phyloP scores from a whole-genome alignment of 2,797 vertebrate genomes.

The Squalus acanthias region DNA sequence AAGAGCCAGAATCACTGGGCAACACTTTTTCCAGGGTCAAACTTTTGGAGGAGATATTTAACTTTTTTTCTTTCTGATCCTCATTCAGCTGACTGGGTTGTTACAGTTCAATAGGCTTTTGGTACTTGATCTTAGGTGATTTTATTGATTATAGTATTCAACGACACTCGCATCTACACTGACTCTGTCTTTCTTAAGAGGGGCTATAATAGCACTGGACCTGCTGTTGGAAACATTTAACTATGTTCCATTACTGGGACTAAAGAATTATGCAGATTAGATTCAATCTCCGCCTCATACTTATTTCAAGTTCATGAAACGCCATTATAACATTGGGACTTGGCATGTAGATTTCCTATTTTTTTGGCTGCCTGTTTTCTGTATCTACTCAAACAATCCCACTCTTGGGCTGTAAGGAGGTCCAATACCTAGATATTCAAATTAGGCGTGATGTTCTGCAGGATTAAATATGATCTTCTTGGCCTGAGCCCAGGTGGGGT shows the following conservation, averaged over 20 bases:
- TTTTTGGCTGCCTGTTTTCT: neutral
- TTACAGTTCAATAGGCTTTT: neutral
- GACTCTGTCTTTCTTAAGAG: neutral
- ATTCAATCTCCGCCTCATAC: neutral
- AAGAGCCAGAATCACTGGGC: neutral
- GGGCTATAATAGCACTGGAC: neutral
- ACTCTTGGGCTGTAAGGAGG: neutral
- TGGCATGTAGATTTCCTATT: neutral
- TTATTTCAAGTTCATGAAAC: neutral
- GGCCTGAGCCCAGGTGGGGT: neutral
- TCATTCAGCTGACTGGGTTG: neutral
- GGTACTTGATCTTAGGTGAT: neutral
- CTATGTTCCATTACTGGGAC: neutral
- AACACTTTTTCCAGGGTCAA: neutral
- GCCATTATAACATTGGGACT: neutral
- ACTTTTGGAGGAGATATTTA: neutral
- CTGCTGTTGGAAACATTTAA: neutral
- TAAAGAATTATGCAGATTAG: neutral
- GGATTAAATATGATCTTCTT: neutral
- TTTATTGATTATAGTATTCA: neutral
- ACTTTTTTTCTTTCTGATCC: neutral
- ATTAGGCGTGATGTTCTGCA: neutral
- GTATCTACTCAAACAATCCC: neutral
- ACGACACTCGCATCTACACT: neutral
- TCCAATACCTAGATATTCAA: neutral